Percentiles rank a stretch among this genome's conserved stretches.
phyloP scores from a whole-genome alignment of 2,797 vertebrate species.

The Cryptoblepharus egeriae region DNA sequence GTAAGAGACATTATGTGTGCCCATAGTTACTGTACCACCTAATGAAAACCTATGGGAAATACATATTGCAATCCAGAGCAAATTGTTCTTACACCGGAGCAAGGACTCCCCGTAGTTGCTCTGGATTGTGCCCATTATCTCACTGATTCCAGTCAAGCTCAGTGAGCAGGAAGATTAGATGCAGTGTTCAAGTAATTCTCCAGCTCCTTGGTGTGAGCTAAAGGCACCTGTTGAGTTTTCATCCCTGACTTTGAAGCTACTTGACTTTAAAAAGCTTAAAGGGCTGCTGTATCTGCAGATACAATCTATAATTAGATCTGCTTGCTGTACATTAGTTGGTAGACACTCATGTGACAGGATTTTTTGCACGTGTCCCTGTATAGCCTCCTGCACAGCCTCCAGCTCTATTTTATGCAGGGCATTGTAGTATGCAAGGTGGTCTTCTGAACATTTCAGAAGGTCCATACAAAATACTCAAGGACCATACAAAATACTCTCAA shows the following conservation, averaged over 20 bases:
- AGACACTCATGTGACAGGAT: constrained; percentile 15
- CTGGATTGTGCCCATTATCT: too few species aligned
- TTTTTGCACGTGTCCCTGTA: accelerated
- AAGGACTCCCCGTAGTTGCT: too few species aligned
- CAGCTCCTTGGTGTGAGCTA: not conserved
- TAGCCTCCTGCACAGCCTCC: not conserved
- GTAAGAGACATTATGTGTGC: too few species aligned
- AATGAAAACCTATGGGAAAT: too few species aligned
- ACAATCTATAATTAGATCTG: constrained; percentile 39
- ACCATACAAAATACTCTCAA: too few species aligned
- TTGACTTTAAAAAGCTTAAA: constrained; percentile 36
- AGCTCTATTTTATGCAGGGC: constrained; percentile 31
- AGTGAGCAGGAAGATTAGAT: not conserved
- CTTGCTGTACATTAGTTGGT: constrained; percentile 41
- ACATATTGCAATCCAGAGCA: too few species aligned
- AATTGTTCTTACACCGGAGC: too few species aligned
- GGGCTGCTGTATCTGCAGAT: constrained; percentile 25
- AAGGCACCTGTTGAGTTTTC: constrained; percentile 22
- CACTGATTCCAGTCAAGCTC: not conserved
- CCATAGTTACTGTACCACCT: too few species aligned
- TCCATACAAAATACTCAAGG: too few species aligned
- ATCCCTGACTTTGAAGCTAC: not conserved
- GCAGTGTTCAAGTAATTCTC: not conserved
- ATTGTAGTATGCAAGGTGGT: constrained; percentile 1
- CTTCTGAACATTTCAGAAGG: constrained; percentile 15